Evolutionary conservation across 2,113 vertebrate genomes (phyloP).

Genomic region (Dromas ardeola): DNA sequence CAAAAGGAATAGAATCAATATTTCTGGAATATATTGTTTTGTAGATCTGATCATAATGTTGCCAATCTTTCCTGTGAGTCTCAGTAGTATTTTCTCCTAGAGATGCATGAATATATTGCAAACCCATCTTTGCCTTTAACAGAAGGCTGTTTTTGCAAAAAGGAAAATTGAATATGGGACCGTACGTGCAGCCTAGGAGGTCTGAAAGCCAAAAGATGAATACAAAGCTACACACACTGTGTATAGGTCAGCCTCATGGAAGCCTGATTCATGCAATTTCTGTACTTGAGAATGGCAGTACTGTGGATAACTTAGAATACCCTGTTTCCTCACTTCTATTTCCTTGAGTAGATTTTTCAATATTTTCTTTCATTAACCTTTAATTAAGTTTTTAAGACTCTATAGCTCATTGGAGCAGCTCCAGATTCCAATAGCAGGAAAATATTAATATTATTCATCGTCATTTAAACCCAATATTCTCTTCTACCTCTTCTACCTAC

Average conservation of each 20-base stretch:
- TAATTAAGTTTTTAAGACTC: slow-evolving; percentile 28
- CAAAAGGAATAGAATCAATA: neutral
- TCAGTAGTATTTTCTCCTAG: neutral
- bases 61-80: neutral
- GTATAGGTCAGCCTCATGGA: neutral
- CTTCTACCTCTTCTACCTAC: neutral
- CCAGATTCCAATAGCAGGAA: neutral
- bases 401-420: neutral
- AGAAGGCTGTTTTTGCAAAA: neutral
- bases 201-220: neutral
- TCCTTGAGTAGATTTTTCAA: neutral
- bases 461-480: neutral
- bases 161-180: neutral
- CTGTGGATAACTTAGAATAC: neutral
- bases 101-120: neutral
- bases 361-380: slow-evolving; percentile 33
- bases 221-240: neutral
- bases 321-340: neutral
- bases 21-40: neutral
- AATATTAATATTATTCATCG: slow-evolving; percentile 33
- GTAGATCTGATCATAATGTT: neutral
- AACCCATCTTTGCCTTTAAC: neutral
- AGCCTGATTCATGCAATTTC: neutral
- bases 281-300: neutral
- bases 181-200: neutral